phyloP scores from a whole-genome alignment of 2,888 invertebrate genomes.

The Idaea aversata region DNA sequence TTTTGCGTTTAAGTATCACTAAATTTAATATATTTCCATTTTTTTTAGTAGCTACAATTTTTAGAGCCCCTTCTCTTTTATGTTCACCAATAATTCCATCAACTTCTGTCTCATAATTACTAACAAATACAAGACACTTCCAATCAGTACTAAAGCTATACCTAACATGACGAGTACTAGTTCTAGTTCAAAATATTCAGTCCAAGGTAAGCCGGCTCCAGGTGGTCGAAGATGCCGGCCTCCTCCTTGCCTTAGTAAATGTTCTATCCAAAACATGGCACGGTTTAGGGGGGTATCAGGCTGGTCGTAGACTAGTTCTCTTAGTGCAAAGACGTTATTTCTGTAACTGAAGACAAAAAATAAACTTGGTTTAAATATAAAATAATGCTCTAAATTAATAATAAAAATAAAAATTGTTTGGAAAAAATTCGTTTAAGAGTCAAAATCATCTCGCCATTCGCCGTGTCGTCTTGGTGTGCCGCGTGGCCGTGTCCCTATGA shows the following conservation, averaged over 20 bases:
- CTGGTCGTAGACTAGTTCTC: conserved; percentile 7
- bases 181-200: conserved; percentile 40
- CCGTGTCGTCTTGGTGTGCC: no score
- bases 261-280: conserved; percentile 73
- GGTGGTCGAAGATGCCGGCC: conserved; percentile 58
- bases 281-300: conserved; percentile 29
- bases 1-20: no score
- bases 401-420: no score
- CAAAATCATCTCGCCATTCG: no score
- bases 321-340: background rate
- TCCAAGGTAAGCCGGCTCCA: conserved; percentile 40
- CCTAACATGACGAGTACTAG: conserved; percentile 15
- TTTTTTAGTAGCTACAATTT: no score
- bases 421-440: no score
- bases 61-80: background rate
- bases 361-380: no score
- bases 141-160: background rate
- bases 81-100: background rate
- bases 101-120: background rate
- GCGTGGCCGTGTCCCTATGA: no score
- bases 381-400: no score
- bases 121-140: background rate
- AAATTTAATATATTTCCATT: background rate
- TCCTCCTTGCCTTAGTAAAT: conserved; percentile 61
- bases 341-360: background rate